Evolutionary conservation across 1,140 invertebrate genomes (phyloP).

Genomic region (Drosophila sp.): DNA sequence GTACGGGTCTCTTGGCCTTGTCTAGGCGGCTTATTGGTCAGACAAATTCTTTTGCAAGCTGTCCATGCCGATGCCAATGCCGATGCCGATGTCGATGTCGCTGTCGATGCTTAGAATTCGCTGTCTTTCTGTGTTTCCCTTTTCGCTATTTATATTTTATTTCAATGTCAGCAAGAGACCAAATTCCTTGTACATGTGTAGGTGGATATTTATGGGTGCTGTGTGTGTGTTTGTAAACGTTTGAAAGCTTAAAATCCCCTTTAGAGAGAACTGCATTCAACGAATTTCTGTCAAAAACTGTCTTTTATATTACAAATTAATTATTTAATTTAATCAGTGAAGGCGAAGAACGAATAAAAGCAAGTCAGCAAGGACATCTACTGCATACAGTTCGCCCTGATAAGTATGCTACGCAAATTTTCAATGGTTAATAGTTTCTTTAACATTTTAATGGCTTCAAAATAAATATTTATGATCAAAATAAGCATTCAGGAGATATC

Average conservation of each 20-base stretch:
- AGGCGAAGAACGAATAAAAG: too few relatives aligned
- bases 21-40: slow-evolving; percentile 26
- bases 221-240: slow-evolving; percentile 7
- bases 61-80: not conserved
- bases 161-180: slow-evolving; percentile 23
- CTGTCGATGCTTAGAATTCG: slow-evolving; percentile 6
- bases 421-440: too few relatives aligned
- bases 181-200: not conserved
- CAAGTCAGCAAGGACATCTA: too few relatives aligned
- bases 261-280: not conserved
- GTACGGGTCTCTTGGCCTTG: not conserved
- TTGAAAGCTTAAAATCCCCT: slow-evolving; percentile 32
- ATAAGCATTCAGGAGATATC: too few relatives aligned
- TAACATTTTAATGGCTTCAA: too few relatives aligned
- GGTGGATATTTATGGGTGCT: not conserved
- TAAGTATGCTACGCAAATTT: too few relatives aligned
- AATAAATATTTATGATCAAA: too few relatives aligned
- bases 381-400: too few relatives aligned
- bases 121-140: slow-evolving; percentile 20
- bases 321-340: too few relatives aligned
- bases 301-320: too few relatives aligned
- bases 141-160: slow-evolving; percentile 1
- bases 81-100: not conserved
- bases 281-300: too few relatives aligned
- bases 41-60: slow-evolving; percentile 14